Evolutionary conservation across 2,888 invertebrate species (phyloP).

Genomic region (Philopedon plagiatum): DNA sequence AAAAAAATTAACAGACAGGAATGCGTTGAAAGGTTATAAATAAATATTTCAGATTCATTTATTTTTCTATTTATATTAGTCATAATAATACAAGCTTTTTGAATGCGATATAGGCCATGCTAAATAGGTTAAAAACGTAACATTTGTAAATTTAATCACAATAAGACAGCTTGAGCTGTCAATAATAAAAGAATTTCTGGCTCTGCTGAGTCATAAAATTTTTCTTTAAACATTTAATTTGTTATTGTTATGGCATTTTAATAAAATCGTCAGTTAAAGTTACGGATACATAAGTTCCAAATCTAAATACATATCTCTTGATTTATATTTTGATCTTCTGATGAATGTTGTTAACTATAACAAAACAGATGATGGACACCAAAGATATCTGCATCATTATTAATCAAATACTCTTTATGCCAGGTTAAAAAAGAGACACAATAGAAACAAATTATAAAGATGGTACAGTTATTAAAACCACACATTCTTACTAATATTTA

Average conservation of each 20-base stretch:
- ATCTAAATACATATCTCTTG: too few species aligned
- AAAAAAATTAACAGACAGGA: not conserved
- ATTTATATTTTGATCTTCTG: too few species aligned
- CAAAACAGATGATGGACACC: too few species aligned
- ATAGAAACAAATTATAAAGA: too few species aligned
- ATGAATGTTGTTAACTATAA: too few species aligned
- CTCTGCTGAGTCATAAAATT: not conserved
- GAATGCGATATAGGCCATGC: slow-evolving; percentile 6
- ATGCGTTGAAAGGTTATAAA: slow-evolving; percentile 1
- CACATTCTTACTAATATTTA: too few species aligned
- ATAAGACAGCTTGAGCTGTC: not conserved
- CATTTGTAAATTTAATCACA: not conserved
- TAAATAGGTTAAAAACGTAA: slow-evolving; percentile 5
- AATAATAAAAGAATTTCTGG: not conserved
- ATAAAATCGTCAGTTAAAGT: not conserved
- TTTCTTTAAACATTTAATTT: slow-evolving; percentile 4
- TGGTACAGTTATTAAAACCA: too few species aligned
- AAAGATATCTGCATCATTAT: too few species aligned
- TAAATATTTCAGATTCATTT: slow-evolving; percentile 8
- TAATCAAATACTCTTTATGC: too few species aligned
- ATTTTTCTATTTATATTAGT: slow-evolving; percentile 13
- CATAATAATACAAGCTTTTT: slow-evolving; percentile 3
- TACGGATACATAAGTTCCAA: not conserved
- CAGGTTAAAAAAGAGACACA: too few species aligned
- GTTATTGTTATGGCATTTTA: not conserved